A percentile compares a stretch with the other conserved stretches of the same genome.
These are phyloP conservation scores for Tetramorium bicarinatum DNA, from an alignment of 2,888 invertebrate genomes.

Conservation along the genomic window DNA sequence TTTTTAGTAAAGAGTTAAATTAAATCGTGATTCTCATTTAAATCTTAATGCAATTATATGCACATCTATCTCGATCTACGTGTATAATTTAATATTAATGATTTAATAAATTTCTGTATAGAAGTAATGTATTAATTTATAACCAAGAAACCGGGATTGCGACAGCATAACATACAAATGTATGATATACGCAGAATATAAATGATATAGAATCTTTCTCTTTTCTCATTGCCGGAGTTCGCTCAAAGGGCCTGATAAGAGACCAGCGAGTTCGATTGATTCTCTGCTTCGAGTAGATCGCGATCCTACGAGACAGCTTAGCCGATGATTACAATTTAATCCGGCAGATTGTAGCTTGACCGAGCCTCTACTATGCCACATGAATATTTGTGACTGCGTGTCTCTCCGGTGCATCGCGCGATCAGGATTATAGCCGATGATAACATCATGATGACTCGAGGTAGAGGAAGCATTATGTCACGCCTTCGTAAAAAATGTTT, in stretches of 20 bases:
- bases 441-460: slow-evolving; percentile 37
- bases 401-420: slow-evolving; percentile 35
- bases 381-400: slow-evolving; percentile 50
- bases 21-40: background rate
- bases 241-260: slow-evolving; percentile 47
- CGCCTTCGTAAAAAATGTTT: slow-evolving; percentile 28
- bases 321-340: slow-evolving; percentile 73
- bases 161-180: background rate
- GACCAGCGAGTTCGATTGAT: slow-evolving; percentile 64
- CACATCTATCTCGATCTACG: background rate
- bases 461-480: slow-evolving; percentile 28
- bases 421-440: slow-evolving; percentile 45
- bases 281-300: slow-evolving; percentile 63
- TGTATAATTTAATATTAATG: background rate
- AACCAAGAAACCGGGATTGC: background rate
- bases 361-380: slow-evolving; percentile 36
- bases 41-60: background rate
- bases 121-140: background rate
- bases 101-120: slow-evolving; percentile 3
- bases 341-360: slow-evolving; percentile 58
- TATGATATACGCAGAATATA: background rate
- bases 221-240: background rate
- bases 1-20: background rate
- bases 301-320: slow-evolving; percentile 69
- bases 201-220: slow-evolving; percentile 36